Conservation (phyloP, 2,888 invertebrate genomes). For the Bombylius discolor region DNA sequence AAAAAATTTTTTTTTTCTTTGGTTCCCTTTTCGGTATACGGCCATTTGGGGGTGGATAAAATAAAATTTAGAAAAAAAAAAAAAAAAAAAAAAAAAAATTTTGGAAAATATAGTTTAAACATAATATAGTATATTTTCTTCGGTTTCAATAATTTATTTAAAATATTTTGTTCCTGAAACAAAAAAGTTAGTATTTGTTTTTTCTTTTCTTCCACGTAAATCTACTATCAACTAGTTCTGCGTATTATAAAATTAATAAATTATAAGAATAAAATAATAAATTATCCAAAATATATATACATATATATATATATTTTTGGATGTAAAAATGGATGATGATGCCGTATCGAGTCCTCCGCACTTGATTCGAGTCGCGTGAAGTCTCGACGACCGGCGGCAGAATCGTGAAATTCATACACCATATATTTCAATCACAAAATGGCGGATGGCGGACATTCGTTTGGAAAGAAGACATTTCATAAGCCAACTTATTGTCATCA, state of each 20-base stretch:
- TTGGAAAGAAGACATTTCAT: slow-evolving; percentile 99
- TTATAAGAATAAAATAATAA: too few relatives aligned
- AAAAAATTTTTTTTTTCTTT: slow-evolving; percentile 7
- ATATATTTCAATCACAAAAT: slow-evolving; percentile 29
- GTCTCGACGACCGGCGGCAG: slow-evolving; percentile 22
- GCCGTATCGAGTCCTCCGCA: slow-evolving; percentile 22
- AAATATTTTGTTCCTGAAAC: too few relatives aligned
- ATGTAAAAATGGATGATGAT: slow-evolving; percentile 21
- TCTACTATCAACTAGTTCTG: too few relatives aligned
- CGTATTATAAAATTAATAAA: too few relatives aligned
- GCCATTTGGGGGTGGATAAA: background rate
- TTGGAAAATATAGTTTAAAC: too few relatives aligned
- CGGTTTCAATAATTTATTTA: too few relatives aligned
- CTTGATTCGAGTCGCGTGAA: slow-evolving; percentile 25
- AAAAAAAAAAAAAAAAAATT: background rate
- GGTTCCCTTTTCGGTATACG: slow-evolving; percentile 11
- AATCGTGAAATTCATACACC: slow-evolving; percentile 23
- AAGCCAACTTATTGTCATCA: slow-evolving; percentile 99
- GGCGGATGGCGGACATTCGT: slow-evolving; percentile 79
- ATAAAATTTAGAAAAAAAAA: too few relatives aligned
- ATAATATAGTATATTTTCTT: too few relatives aligned
- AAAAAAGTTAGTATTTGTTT: too few relatives aligned
- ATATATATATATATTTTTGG: background rate
- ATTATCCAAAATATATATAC: background rate
- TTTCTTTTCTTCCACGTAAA: too few relatives aligned